Percentiles rank a stretch among this genome's conserved stretches.
Conservation (phyloP, 2,888 invertebrate species). For the Acanthosepion pharaonis region DNA sequence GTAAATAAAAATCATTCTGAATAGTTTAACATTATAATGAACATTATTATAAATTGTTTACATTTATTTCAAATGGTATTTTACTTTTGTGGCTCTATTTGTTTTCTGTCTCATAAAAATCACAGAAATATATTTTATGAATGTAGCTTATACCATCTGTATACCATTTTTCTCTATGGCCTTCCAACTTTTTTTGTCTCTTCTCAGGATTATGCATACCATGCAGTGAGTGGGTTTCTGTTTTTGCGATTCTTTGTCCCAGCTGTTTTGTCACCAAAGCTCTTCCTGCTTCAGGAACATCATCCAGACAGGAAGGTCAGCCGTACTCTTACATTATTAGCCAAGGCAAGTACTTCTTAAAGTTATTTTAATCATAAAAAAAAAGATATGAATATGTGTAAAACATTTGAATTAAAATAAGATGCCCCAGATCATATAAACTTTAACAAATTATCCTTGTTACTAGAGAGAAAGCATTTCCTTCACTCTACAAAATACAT, state of each 20-base stretch:
- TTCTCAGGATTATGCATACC: constrained; percentile 57
- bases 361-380: not conserved
- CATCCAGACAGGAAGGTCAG: constrained; percentile 61
- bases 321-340: constrained; percentile 62
- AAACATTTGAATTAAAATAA: not conserved
- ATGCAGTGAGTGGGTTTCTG: constrained; percentile 63
- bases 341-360: constrained; percentile 57
- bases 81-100: too few relatives aligned
- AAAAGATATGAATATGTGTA: not conserved
- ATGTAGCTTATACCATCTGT: too few relatives aligned
- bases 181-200: not conserved
- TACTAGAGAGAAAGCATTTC: too few relatives aligned
- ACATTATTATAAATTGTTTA: too few relatives aligned
- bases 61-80: too few relatives aligned
- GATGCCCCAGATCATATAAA: not conserved
- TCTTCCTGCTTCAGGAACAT: constrained; percentile 59
- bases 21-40: too few relatives aligned
- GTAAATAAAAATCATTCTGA: too few relatives aligned
- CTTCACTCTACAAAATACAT: too few relatives aligned
- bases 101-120: too few relatives aligned
- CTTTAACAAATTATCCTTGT: not conserved
- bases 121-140: too few relatives aligned
- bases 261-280: constrained; percentile 64
- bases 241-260: constrained; percentile 65
- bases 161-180: not conserved